Evolutionary conservation across 2,113 vertebrate genomes (phyloP), one percentile per base, ranked within the genome.

Genomic region (Anolis sagrei): DNA sequence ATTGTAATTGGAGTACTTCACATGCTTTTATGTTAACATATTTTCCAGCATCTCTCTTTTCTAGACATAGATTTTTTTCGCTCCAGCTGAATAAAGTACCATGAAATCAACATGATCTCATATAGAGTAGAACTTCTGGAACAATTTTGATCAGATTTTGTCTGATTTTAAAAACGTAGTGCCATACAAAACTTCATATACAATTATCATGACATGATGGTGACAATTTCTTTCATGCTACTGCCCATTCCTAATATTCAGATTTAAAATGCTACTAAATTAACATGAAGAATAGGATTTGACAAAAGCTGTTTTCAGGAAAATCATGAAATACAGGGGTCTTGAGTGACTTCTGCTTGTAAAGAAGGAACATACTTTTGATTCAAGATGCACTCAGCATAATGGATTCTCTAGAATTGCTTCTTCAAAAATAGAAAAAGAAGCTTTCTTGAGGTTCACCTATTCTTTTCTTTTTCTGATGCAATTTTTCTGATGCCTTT

Each of bases 91-190:
- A 83, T 44, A 83, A 90, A 61, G 61, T 80, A 88, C 84, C 81
- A 84, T 90, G 85, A 93, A 92, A 93, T 93, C 90, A 85, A 44
- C 85, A 89, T 73, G 87, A 87, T 81, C 77, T 76, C 68, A 83
- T 58, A 64, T 25, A 81, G 48, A 85, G 88, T 64, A 89, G 14
- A 34, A 75, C 70, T 18, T 87, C 82, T 88, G 76, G 29, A 91
- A 84, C 25, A 5, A 77, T 90, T 92, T 90, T 90, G 19, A 85
- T 91, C 84, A 89, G 80, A 36, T 18, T 49, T 21, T 29, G n/a
- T 39, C n/a, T 77, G 88, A 86, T 86, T 86, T 83, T 89, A 84
- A 44, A 92, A 93, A 90, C 86, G 21, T 48, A 77, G 3, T 76
- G 70, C 3, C 18, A 25, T 14, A 79, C 25, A 44, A 21, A 70